Evolutionary conservation across 2,113 vertebrate genomes (phyloP).

Genomic region (Clinocottus analis): DNA sequence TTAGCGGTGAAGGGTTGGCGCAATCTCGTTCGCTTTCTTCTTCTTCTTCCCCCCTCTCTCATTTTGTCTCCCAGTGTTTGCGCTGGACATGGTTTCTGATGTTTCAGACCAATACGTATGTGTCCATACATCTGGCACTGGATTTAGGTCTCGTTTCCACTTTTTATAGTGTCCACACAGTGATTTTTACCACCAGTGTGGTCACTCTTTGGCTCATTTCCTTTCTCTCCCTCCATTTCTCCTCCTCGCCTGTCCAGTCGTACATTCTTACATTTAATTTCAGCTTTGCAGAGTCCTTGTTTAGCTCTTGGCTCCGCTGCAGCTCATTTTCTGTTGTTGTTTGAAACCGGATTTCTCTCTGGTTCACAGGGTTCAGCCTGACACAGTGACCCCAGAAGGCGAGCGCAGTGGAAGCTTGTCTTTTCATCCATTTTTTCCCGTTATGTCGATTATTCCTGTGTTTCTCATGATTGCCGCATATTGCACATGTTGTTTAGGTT

Average conservation of each 20-base stretch:
- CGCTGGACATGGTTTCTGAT: conserved; percentile 45
- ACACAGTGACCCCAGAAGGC: conserved; percentile 44
- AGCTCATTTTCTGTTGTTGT: conserved; percentile 56
- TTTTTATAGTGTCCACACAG: conserved; percentile 61
- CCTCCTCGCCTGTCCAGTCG: conserved; percentile 37
- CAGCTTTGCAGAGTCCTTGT: conserved; percentile 66
- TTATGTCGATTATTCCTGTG: conserved; percentile 18
- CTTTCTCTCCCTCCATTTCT: conserved; percentile 35
- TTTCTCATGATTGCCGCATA: conserved; percentile 34
- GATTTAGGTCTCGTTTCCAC: conserved; percentile 44
- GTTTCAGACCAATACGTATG: conserved; percentile 47
- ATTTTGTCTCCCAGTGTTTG: conserved; percentile 52
- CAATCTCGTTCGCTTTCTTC: conserved; percentile 21
- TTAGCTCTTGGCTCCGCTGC: conserved; percentile 58
- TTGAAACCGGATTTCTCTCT: conserved; percentile 33
- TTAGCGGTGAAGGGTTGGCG: conserved; percentile 66
- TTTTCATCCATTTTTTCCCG: conserved; percentile 4
- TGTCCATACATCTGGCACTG: conserved; percentile 41
- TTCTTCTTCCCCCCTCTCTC: conserved; percentile 31
- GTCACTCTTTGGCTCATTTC: conserved; percentile 48
- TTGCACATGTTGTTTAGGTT: not conserved
- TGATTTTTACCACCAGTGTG: conserved; percentile 54
- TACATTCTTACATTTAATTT: conserved; percentile 71
- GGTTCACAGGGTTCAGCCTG: conserved; percentile 63
- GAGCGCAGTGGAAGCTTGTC: conserved; percentile 3